Evolutionary conservation across 2,113 vertebrate genomes (phyloP).

Genomic region (Turnix velox): DNA sequence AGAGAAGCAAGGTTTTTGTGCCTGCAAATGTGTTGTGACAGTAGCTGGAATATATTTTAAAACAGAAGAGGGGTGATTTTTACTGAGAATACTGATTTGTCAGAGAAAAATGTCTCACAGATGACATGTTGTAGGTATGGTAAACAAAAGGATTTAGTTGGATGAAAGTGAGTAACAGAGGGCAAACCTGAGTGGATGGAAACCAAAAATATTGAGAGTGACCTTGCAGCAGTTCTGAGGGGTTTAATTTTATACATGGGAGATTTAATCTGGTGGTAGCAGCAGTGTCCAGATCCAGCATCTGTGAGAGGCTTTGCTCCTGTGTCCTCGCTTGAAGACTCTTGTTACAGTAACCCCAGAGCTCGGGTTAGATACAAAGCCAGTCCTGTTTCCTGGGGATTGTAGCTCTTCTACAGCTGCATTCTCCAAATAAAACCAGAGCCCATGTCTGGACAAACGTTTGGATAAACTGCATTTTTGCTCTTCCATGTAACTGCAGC

Average conservation of each 20-base stretch:
- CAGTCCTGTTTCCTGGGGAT: conserved; percentile 10
- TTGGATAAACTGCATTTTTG: neutral
- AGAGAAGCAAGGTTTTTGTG: neutral
- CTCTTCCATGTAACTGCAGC: neutral
- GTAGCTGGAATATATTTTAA: neutral
- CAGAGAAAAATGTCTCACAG: neutral
- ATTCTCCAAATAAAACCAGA: neutral
- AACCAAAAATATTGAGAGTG: neutral
- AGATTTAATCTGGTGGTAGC: neutral
- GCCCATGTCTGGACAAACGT: neutral
- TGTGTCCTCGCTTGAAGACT: neutral
- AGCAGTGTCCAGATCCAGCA: neutral
- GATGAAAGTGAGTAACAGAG: neutral
- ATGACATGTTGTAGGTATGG: neutral
- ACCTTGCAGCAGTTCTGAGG: neutral
- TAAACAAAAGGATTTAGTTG: neutral
- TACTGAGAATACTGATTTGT: neutral
- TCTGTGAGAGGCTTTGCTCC: neutral
- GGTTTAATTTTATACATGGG: neutral
- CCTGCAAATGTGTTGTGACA: neutral
- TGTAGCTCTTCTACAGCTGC: neutral
- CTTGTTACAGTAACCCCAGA: neutral
- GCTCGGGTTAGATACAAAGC: neutral
- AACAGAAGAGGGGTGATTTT: neutral
- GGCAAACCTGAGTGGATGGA: neutral